A percentile compares a stretch with the other conserved stretches of the same genome.
Conservation (phyloP, 2,797 vertebrate species). For the Staurois parvus region DNA sequence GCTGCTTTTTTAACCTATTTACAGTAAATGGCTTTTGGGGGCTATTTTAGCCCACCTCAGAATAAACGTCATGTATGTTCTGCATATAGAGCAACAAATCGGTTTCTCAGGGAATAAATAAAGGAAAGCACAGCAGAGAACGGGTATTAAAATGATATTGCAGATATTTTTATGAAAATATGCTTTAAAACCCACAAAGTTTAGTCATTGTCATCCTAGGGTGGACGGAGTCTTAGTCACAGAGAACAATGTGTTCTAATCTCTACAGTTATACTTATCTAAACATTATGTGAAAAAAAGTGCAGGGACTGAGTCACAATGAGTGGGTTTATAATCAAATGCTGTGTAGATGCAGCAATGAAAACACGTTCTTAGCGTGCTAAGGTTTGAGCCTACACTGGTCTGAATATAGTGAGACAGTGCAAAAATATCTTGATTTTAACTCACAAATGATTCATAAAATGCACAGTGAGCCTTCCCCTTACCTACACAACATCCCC, state of each 20-base stretch:
- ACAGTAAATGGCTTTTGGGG: too few relatives aligned
- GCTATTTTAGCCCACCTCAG: too few relatives aligned
- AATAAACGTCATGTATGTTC: too few relatives aligned
- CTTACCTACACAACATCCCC: constrained; percentile 20
- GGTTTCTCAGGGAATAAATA: constrained; percentile 47
- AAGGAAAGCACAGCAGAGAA: constrained; percentile 56
- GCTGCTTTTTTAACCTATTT: too few relatives aligned
- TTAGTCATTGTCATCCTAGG: constrained; percentile 70
- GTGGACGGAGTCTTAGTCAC: constrained; percentile 79
- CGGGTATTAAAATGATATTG: constrained; percentile 65
- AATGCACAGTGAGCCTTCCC: constrained; percentile 25
- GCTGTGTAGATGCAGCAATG: constrained; percentile 75
- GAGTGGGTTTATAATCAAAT: constrained; percentile 81
- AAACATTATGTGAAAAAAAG: constrained; percentile 80
- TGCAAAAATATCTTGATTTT: constrained; percentile 35
- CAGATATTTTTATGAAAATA: constrained; percentile 68
- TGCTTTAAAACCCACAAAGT: constrained; percentile 74
- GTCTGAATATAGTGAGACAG: constrained; percentile 40
- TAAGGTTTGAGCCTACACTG: constrained; percentile 72
- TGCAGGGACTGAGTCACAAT: constrained; percentile 81
- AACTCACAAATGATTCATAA: constrained; percentile 50
- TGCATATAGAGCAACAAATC: not conserved
- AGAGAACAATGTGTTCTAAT: constrained; percentile 75
- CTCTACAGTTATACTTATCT: constrained; percentile 72
- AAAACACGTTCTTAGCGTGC: constrained; percentile 71